These are phyloP conservation scores for Passer domesticus DNA, from an alignment of 2,113 vertebrate genomes.

Conservation along the genomic window DNA sequence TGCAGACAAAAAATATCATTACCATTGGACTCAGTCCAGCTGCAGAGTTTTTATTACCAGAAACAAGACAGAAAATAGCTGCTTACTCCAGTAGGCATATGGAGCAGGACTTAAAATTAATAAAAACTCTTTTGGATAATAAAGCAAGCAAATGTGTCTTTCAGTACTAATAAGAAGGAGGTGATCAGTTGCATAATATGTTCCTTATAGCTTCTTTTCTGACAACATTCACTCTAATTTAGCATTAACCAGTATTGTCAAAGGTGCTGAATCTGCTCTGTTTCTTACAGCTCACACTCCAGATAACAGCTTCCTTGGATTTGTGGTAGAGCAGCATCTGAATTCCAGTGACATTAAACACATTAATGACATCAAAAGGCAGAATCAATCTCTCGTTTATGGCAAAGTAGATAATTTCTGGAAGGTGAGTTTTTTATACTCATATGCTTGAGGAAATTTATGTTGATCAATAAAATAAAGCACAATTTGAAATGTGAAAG, in stretches of 20 bases:
- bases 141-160: not conserved
- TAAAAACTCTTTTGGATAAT: not conserved
- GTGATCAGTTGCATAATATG: not conserved
- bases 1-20: not conserved
- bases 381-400: conserved; percentile 97
- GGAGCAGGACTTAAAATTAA: not conserved
- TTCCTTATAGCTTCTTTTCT: not conserved
- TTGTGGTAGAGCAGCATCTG: conserved; percentile 97
- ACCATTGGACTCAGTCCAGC: not conserved
- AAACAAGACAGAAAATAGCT: not conserved
- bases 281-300: conserved; percentile 90
- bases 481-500: not conserved
- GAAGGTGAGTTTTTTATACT: conserved; percentile 84
- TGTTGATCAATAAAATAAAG: conserved; percentile 30
- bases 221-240: not conserved
- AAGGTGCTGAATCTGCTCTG: not conserved
- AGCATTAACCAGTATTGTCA: not conserved
- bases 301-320: conserved; percentile 98
- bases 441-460: not conserved
- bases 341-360: conserved; percentile 95
- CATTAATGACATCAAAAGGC: conserved; percentile 96
- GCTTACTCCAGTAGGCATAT: not conserved
- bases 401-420: conserved; percentile 99
- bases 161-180: not conserved
- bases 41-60: not conserved